Evolutionary conservation across 2,888 invertebrate species (phyloP), one percentile per base, ranked within the genome.

Genomic region (Eupithecia inturbata): DNA sequence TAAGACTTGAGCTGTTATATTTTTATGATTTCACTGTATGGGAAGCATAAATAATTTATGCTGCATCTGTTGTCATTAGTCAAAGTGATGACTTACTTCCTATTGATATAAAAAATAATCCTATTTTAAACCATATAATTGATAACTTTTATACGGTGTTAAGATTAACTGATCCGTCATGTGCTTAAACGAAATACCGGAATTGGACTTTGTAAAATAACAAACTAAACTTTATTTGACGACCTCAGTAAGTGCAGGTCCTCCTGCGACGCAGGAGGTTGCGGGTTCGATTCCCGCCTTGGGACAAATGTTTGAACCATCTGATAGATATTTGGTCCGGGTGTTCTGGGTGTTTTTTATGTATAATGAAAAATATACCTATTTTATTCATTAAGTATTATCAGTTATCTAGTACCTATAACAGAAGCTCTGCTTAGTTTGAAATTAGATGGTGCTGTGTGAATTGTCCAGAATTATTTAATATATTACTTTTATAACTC

Each of bases 21-120:
- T 88, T 57, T 89, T 89, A 89, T 84, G 83, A 82, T 81, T 80
- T 82, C 79, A 84, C 84, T 84, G 83, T 73, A 84, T 83, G 81
- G 81, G 78, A 83, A 82, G 81, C 82, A 85, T 87, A 83, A 83
- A 84, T 83, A 85, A 84, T 82, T 83, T 82, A 81, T 78, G 80
- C 80, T 84, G 82, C 91, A 89, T 86, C 88, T 90, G 91, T 82
- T 84, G 83, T 82, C 84, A 85, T 88, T 87, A 86, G 84, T 90
- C 84, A 90, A 82, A 80, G 83, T 80, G 84, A 88, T 84, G 83
- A 81, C 78, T 77, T 79, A 83, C 85, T 83, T 82, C 77, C 77
- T 81, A 80, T 76, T 82, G 73, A 80, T 73, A 80, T 83, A 77
- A 80, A 79, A 77, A 77, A 78, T 75, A 78, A 79, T 82, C 80